Evolutionary conservation across 2,888 invertebrate genomes (phyloP).

Genomic region (Caradrina clavipalpis): DNA sequence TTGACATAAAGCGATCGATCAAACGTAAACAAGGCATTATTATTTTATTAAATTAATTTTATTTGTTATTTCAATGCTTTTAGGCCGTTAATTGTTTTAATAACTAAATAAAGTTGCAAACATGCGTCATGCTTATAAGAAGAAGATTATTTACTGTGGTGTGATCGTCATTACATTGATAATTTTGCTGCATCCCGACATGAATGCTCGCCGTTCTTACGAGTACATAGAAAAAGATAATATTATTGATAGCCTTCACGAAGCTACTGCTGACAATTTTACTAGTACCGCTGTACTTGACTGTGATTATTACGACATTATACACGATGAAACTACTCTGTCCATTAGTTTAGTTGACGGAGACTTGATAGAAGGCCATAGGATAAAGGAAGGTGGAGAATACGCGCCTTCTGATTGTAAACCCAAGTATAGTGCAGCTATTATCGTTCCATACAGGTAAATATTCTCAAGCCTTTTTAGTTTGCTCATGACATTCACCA

Average conservation of each 20-base stretch:
- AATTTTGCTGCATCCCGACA: conserved; percentile 79
- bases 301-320: conserved; percentile 82
- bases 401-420: conserved; percentile 82
- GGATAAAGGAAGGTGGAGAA: conserved; percentile 85
- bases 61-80: conserved; percentile 45
- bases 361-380: conserved; percentile 81
- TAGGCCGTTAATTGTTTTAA: conserved; percentile 35
- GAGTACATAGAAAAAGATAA: conserved; percentile 85
- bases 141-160: conserved; percentile 75
- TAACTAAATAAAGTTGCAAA: conserved; percentile 41
- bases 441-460: conserved; percentile 94
- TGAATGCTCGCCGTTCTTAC: conserved; percentile 78
- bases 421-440: conserved; percentile 93
- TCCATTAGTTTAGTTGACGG: conserved; percentile 78
- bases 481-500: not conserved
- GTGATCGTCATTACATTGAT: conserved; percentile 72
- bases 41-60: conserved; percentile 37
- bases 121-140: conserved; percentile 79
- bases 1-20: conserved; percentile 46
- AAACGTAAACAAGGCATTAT: conserved; percentile 55
- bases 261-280: conserved; percentile 84
- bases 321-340: conserved; percentile 80
- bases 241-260: conserved; percentile 82
- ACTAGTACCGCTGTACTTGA: conserved; percentile 79
- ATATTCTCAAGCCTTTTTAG: conserved; percentile 4